Percentiles rank a stretch among this genome's conserved stretches.
phyloP scores from a whole-genome alignment of 2,888 invertebrate species.

The Acanthosepion esculentum region DNA sequence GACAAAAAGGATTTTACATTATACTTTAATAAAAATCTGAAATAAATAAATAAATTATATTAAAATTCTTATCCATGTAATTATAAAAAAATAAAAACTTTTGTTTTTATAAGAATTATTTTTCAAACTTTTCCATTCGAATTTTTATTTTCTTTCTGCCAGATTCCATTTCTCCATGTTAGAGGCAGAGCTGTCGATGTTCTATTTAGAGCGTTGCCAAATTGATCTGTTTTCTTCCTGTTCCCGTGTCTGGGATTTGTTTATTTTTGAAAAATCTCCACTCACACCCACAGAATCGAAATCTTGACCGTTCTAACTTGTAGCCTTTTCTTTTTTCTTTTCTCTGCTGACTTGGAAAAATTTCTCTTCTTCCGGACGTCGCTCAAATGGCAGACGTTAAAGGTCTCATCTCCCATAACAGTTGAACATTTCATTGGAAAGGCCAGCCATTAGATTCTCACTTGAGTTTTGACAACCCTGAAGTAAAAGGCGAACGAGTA shows the following conservation, averaged over 20 bases:
- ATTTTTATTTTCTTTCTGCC: neutral
- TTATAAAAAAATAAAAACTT: neutral
- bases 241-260: neutral
- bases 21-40: too few relatives aligned
- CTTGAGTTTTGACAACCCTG: neutral
- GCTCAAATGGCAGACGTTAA: neutral
- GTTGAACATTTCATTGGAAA: neutral
- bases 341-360: neutral
- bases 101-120: neutral
- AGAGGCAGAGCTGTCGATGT: neutral
- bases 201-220: neutral
- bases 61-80: neutral
- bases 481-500: neutral
- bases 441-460: neutral
- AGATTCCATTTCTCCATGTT: neutral
- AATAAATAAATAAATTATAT: too few relatives aligned
- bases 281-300: neutral
- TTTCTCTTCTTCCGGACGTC: neutral
- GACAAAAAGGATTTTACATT: too few relatives aligned
- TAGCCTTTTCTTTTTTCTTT: neutral
- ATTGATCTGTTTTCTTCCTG: neutral
- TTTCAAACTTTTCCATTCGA: neutral
- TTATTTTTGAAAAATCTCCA: neutral
- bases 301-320: neutral
- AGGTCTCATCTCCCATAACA: neutral